These are phyloP conservation scores for Thamnophis elegans DNA, from an alignment of 2,797 vertebrate genomes.

Conservation along the genomic window DNA sequence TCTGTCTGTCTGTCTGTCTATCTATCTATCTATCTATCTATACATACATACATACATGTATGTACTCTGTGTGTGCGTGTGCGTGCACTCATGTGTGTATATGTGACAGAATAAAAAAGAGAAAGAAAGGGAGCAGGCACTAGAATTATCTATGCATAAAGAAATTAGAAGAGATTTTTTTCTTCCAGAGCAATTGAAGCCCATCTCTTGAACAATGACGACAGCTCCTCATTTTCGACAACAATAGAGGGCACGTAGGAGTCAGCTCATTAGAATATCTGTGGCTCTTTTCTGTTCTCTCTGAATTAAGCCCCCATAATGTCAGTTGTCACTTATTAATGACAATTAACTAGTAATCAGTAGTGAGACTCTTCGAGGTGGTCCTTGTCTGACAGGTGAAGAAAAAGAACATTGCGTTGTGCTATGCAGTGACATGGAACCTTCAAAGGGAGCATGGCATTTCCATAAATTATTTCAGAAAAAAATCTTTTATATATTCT, in stretches of 20 bases:
- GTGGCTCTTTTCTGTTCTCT: conserved; percentile 80
- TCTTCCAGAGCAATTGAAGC: conserved; percentile 76
- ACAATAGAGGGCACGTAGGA: conserved; percentile 82
- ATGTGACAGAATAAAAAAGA: conserved; percentile 46
- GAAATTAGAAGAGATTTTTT: conserved; percentile 78
- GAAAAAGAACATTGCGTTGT: conserved; percentile 77
- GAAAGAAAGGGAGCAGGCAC: conserved; percentile 62
- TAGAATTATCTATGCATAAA: conserved; percentile 78
- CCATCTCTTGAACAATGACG: conserved; percentile 80
- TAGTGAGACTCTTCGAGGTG: conserved; percentile 81
- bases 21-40: too few species aligned
- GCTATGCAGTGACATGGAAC: conserved; percentile 78
- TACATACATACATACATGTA: background rate
- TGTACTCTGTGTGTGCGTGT: background rate
- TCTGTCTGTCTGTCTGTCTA: too few species aligned
- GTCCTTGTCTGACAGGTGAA: conserved; percentile 82
- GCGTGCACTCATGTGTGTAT: background rate
- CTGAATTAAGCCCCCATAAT: conserved; percentile 81
- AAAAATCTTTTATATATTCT: conserved; percentile 77
- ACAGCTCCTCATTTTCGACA: conserved; percentile 83
- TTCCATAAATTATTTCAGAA: conserved; percentile 81
- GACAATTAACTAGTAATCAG: conserved; percentile 87
- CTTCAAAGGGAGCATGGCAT: conserved; percentile 78
- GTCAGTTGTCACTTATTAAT: conserved; percentile 88
- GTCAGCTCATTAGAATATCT: conserved; percentile 87